A percentile compares a stretch with the other conserved stretches of the same genome.
Conservation (phyloP, 2,888 invertebrate species). For the Epinotia demarniana region DNA sequence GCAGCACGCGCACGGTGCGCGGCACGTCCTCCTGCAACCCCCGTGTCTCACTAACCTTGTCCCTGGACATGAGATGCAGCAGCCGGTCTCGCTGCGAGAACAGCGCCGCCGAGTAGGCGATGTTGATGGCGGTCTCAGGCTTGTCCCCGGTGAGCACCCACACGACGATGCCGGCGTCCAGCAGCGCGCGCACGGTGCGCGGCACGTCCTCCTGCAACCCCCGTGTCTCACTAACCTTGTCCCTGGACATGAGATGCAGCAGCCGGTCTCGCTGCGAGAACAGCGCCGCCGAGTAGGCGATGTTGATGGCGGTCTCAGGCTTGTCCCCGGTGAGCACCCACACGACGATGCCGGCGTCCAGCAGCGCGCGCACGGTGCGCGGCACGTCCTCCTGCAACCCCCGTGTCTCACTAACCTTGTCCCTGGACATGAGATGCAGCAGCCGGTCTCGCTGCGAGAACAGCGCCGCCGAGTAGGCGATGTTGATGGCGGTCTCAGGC, state of each 20-base stretch:
- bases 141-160: slow-evolving; percentile 98
- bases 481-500: slow-evolving; percentile 98
- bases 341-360: slow-evolving; percentile 92
- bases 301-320: slow-evolving; percentile 98
- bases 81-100: slow-evolving; percentile 93
- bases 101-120: slow-evolving; percentile 96
- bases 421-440: slow-evolving; percentile 90
- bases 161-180: slow-evolving; percentile 92
- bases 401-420: slow-evolving; percentile 80
- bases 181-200: slow-evolving; percentile 92
- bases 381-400: slow-evolving; percentile 97
- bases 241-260: slow-evolving; percentile 90
- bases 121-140: slow-evolving; percentile 98
- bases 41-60: slow-evolving; percentile 80
- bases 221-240: slow-evolving; percentile 80
- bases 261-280: slow-evolving; percentile 93
- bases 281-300: slow-evolving; percentile 96
- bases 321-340: slow-evolving; percentile 98
- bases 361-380: slow-evolving; percentile 92
- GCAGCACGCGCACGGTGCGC: slow-evolving; percentile 92
- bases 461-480: slow-evolving; percentile 96
- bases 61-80: slow-evolving; percentile 90
- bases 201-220: slow-evolving; percentile 97
- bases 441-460: slow-evolving; percentile 93
- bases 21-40: slow-evolving; percentile 97